Conservation (phyloP, 2,797 vertebrate genomes). For the Ctenopoma multispine region DNA sequence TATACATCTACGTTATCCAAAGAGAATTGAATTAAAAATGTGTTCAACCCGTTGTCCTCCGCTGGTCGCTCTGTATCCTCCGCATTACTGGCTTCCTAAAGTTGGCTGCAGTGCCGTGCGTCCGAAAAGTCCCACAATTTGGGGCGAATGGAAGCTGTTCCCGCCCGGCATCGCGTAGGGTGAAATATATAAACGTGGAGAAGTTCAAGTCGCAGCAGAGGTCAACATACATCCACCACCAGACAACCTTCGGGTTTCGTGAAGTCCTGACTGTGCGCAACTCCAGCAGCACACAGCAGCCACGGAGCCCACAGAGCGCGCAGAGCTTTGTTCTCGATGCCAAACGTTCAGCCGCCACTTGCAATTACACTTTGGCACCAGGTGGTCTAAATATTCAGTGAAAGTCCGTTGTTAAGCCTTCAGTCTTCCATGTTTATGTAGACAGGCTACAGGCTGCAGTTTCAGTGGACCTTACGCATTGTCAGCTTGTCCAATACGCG, state of each 20-base stretch:
- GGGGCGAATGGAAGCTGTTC: neutral
- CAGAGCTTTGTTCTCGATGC: constrained; percentile 7
- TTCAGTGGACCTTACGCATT: constrained; percentile 53
- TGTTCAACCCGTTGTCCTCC: constrained; percentile 24
- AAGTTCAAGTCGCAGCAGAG: constrained; percentile 38
- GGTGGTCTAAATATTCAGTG: constrained; percentile 26
- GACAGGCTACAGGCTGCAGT: constrained; percentile 42
- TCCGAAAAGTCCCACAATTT: constrained; percentile 45
- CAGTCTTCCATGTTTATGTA: constrained; percentile 43
- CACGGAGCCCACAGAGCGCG: constrained; percentile 42
- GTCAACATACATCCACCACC: constrained; percentile 42
- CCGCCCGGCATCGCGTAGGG: neutral
- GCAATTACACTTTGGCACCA: constrained; percentile 41
- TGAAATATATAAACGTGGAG: constrained; percentile 16
- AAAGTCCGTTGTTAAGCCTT: constrained; percentile 42
- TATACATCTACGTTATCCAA: neutral
- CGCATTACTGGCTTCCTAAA: constrained; percentile 50
- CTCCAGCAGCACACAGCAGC: constrained; percentile 54
- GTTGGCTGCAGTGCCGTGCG: constrained; percentile 54
- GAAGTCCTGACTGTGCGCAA: constrained; percentile 61
- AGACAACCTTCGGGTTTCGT: constrained; percentile 8
- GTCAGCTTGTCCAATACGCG: constrained; percentile 64
- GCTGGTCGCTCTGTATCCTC: constrained; percentile 36
- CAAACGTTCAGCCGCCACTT: constrained; percentile 22
- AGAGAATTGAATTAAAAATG: neutral